Base-by-base conservation (phyloP, 2,888 invertebrate species). In the Xanthia icteritia region DNA sequence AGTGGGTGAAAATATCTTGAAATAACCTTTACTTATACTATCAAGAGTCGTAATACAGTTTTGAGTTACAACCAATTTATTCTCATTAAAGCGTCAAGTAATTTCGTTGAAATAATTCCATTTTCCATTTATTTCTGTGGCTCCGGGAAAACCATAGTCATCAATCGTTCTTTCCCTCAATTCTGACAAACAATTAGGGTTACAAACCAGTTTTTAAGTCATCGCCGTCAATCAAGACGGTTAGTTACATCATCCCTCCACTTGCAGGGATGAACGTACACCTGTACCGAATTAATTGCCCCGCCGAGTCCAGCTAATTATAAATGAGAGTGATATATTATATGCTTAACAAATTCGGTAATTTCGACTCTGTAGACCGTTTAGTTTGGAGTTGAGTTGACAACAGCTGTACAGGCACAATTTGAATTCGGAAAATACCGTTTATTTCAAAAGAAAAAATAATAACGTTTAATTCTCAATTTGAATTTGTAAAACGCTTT, bases 231-330 rank as follows among this genome's bases (percentile, higher is more conserved):
- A 92, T 92, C 92, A 85, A 86, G 85, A 79, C 68, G 73, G 81
- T 73, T 79, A 71, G 81, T 73, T 79, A 71, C 81, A 86, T 79
- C 83, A 83, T 85, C 83, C 85, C 81, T 60, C 67, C 39, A 84
- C 72, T 82, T 79, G 84, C 73, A 75, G 73, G 88, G 90, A 90
- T 91, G 83, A 89, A 76, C 83, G 88, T 74, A 89, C 94, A 94
- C 93, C 94, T 94, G 94, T 89, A 87, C 89, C 83, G 78, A 85
- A 92, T 93, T 92, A 93, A 92, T 93, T 90, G 89, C 86, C 76
- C 85, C 82, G 77, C 84, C 83, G 86, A 91, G 93, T 91, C 92
- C 92, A 88, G 91, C 92, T 94, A 93, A 95, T 93, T 94, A 93
- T 93, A 92, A 93, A 93, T 92, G 90, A 88, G 80, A 77, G 90